Evolutionary conservation across 2,113 vertebrate genomes (phyloP), one percentile per base, ranked within the genome.

Genomic region (Opisthocomus hoazin): DNA sequence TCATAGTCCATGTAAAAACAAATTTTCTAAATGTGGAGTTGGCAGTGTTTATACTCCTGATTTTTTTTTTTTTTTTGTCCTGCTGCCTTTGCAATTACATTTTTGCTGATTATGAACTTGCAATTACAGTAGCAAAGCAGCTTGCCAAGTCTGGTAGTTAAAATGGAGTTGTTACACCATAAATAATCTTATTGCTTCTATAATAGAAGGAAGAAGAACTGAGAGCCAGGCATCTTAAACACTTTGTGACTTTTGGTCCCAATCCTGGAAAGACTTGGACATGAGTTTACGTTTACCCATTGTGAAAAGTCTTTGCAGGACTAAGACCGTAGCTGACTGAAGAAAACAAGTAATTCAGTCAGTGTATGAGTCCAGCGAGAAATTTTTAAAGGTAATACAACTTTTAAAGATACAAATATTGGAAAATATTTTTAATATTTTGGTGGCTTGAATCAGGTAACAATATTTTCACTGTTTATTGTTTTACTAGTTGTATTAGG

Each of bases 291-390:
- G 2, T 86, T 74, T 86, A 77, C 19, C n/a, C 46, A 12, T 88
- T 90, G 37, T 91, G 54, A 93, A 93, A 96, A 90, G 85, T 92
- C 90, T 94, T 94, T 88, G 71, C 63, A 78, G 84, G 84, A 84
- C 41, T 90, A 70, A 93, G 46, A 83, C 50, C 41, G 56, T 77
- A 92, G 68, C 58, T 66, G 32, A 68, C 46, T 91, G 74, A 91
- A 85, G 43, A 60, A 77, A 89, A 69, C 45, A 61, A 41, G 32
- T 66, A 73, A 70, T 77, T 93, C 91, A 90, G 80, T 92, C 41
- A 78, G 34, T 86, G 11, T 88, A 37, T 80, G 79, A 81, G 15
- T 86, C 86, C 79, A 93, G 5, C 65, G 88, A 69, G 69, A 76
- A 51, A 24, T 48, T 86, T 90, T 93, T 88, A 56, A 71, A 54